Evolutionary conservation across 2,797 vertebrate species (phyloP), one percentile per base, ranked within the genome.

Genomic region (Enteromius radiatus): DNA sequence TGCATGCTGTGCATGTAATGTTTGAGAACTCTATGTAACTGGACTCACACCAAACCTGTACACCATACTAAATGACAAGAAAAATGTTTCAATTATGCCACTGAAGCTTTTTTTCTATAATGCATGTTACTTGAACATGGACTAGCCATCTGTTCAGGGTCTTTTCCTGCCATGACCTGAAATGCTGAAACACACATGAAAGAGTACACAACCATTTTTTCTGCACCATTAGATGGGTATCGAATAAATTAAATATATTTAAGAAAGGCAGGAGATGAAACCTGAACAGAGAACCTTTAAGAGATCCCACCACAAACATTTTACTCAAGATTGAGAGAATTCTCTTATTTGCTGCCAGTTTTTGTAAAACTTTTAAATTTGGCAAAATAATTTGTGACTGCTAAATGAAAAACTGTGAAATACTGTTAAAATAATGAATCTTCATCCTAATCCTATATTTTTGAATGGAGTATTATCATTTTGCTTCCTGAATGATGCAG

Each of bases 1-100:
- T 79, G 81, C 87, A 89, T 9, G 56, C 47, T n/a, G 86, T 87
- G 23, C 47, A 19, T 7, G 80, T 87, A 75, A 83, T 1, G n/a
- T 80, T 81, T 47, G 52, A 68, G 23, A 36, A 21, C 36, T 15
- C 68, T 47, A 52, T 74, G 41, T 64, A 73, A 54, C 80, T 80
- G 63, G 86, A 84, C 23, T 38, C 45, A 78, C 87, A 89, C 43
- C 63, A 14, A 8, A 84, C 71, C 33, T 78, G 65, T 4, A 80
- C 80, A 69, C 14, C 47, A 11, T 74, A 76, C 65, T 86, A 43
- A 38, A 75, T 69, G 3, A 75, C 12, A 71, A 82, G 15, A 41
- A 31, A 21, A 69, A 49, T 2, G 52, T 26, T 10, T 47, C 33
- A 65, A 21, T 47, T 47, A 61, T 26, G 19, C 49, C 63, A 61